Percentiles rank a stretch among this genome's conserved stretches.
These are phyloP conservation scores for Tragelaphus strepsiceros DNA, from an alignment of 2,113 vertebrate genomes.

Conservation along the genomic window DNA sequence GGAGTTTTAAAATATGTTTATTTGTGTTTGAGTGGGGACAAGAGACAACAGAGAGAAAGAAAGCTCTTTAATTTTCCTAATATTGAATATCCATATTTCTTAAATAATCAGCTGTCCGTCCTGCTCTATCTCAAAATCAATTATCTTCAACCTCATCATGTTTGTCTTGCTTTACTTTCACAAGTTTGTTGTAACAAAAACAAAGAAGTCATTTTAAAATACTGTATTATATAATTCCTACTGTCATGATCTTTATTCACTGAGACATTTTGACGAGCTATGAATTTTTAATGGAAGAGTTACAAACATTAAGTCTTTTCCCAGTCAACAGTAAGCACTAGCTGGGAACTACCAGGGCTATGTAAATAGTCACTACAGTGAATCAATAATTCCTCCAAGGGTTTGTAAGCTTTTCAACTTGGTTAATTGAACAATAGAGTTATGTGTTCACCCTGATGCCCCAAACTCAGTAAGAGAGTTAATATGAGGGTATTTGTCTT, in stretches of 20 bases:
- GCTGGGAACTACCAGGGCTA: not conserved
- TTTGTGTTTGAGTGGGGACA: not conserved
- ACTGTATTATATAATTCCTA: not conserved
- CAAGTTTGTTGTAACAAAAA: not conserved
- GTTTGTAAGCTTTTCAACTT: slow-evolving; percentile 31
- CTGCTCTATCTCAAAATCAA: not conserved
- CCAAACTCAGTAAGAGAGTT: not conserved
- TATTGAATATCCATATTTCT: not conserved
- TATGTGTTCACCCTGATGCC: slow-evolving; percentile 17
- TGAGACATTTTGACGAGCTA: not conserved
- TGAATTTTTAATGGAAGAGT: slow-evolving; percentile 3
- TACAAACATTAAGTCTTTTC: slow-evolving; percentile 9
- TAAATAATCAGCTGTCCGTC: not conserved
- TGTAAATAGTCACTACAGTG: not conserved
- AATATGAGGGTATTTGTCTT: slow-evolving; percentile 27
- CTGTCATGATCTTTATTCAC: slow-evolving; percentile 14
- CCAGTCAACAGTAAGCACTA: not conserved
- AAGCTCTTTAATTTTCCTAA: not conserved
- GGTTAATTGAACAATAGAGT: slow-evolving; percentile 39
- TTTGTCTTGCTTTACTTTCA: not conserved
- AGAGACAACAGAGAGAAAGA: not conserved
- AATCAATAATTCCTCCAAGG: slow-evolving; percentile 5
- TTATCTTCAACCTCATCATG: not conserved
- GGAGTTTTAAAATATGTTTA: not conserved
- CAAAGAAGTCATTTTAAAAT: not conserved